A percentile compares a stretch with the other conserved stretches of the same genome.
Conservation (phyloP, 1,140 invertebrate species). For the Pissodes strobi region DNA sequence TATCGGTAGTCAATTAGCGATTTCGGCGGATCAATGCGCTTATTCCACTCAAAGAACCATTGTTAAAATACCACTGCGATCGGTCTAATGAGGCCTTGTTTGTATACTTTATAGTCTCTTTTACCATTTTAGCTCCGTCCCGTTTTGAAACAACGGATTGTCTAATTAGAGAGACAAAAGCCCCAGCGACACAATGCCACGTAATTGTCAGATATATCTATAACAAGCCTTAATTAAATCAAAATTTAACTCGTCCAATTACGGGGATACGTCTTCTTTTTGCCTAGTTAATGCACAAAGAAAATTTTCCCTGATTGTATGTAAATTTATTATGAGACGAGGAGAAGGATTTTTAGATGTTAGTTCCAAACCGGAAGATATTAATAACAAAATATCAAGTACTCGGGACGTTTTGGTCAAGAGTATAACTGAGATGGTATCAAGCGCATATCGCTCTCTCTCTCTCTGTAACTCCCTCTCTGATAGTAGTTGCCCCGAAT, state of each 20-base stretch:
- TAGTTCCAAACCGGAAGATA: too few relatives aligned
- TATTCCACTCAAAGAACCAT: conserved; percentile 38
- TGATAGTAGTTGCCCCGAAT: too few relatives aligned
- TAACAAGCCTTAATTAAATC: conserved; percentile 44
- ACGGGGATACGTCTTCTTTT: background rate
- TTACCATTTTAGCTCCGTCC: conserved; percentile 45
- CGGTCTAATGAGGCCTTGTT: conserved; percentile 47
- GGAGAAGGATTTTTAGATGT: too few relatives aligned
- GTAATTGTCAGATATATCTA: conserved; percentile 48
- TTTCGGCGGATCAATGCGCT: conserved; percentile 42
- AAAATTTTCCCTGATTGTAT: background rate
- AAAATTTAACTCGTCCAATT: conserved; percentile 18
- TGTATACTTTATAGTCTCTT: conserved; percentile 47
- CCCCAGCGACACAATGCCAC: conserved; percentile 37
- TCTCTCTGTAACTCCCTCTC: too few relatives aligned
- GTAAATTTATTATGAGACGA: too few relatives aligned
- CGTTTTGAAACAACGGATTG: conserved; percentile 42
- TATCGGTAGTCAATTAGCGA: conserved; percentile 35
- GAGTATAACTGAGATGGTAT: too few relatives aligned
- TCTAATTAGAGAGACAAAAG: conserved; percentile 48
- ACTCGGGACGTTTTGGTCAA: too few relatives aligned
- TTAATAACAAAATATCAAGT: too few relatives aligned
- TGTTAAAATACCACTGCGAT: conserved; percentile 46
- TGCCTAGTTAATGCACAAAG: background rate
- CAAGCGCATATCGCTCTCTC: too few relatives aligned